Evolutionary conservation across 23 tunicate species (phyloP).

Genomic region (Clavelina lepadiformis): DNA sequence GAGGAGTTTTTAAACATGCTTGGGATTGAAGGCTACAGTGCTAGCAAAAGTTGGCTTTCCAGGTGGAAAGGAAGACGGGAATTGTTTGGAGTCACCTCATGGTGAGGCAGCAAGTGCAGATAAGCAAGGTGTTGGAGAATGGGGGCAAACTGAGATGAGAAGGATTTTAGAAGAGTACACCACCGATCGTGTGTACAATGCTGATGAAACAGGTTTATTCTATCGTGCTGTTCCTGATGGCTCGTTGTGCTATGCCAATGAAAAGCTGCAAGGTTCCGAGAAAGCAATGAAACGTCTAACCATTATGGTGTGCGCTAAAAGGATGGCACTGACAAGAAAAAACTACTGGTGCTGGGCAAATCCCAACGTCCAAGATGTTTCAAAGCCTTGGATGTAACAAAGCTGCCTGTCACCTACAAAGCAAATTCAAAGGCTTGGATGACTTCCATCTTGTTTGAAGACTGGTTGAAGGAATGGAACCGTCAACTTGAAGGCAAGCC

Average conservation of each 20-base stretch:
- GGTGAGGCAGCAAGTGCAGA: too few species aligned
- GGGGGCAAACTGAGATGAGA: too few species aligned
- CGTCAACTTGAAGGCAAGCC: not conserved
- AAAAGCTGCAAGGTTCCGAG: constrained; percentile 1
- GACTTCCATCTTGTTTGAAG: constrained; percentile 6
- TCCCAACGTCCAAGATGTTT: not conserved
- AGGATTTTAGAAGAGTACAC: constrained; percentile 1
- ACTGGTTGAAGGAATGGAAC: constrained; percentile 8
- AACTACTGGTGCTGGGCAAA: not conserved
- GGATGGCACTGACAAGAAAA: not conserved
- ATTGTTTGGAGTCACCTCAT: too few species aligned
- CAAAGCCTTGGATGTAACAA: not conserved
- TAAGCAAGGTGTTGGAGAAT: too few species aligned
- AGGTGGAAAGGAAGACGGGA: too few species aligned
- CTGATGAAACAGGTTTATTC: constrained; percentile 10
- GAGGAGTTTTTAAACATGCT: too few species aligned
- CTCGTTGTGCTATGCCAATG: not conserved
- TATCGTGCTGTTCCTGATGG: constrained; percentile 8
- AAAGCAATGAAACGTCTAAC: constrained; percentile 11
- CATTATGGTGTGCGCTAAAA: too few species aligned
- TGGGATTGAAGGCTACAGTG: too few species aligned
- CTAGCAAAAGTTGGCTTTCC: too few species aligned
- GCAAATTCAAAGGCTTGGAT: constrained; percentile 18
- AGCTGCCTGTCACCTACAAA: constrained; percentile 1
- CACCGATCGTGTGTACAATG: not conserved